Evolutionary conservation across 2,113 vertebrate species (phyloP).

Genomic region (Gasterosteus aculeatus): DNA sequence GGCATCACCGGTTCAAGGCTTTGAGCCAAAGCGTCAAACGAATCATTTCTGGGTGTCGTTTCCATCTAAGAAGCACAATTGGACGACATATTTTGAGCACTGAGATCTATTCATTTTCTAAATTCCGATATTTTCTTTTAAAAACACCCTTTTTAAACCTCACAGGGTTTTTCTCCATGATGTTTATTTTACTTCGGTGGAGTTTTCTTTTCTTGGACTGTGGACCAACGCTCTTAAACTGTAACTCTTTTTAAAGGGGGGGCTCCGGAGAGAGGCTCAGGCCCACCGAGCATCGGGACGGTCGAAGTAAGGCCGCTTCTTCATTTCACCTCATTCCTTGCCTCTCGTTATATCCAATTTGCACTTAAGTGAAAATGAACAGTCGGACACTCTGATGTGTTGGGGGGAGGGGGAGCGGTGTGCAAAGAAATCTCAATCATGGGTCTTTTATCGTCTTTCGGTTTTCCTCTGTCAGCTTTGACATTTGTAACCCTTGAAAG

Average conservation of each 20-base stretch:
- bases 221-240: constrained; percentile 51
- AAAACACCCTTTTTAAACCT: constrained; percentile 7
- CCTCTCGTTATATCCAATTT: constrained; percentile 62
- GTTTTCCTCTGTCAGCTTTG: constrained; percentile 11
- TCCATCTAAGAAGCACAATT: background rate
- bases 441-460: constrained; percentile 14
- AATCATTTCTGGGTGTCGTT: constrained; percentile 1
- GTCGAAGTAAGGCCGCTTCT: constrained; percentile 32
- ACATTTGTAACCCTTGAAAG: constrained; percentile 43
- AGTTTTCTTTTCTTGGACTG: background rate
- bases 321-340: constrained; percentile 53
- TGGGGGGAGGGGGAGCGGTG: constrained; percentile 4
- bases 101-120: background rate
- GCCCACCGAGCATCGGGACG: constrained; percentile 9
- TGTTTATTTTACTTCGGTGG: no score
- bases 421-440: constrained; percentile 61
- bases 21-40: constrained; percentile 15
- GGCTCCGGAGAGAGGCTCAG: constrained; percentile 12
- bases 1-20: constrained; percentile 30
- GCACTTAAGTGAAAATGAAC: constrained; percentile 65
- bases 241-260: constrained; percentile 7
- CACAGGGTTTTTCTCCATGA: background rate
- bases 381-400: constrained; percentile 33
- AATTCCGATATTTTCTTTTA: background rate
- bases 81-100: constrained; percentile 27